Evolutionary conservation across 2,888 invertebrate species (phyloP).

Genomic region (Hypena proboscidalis): DNA sequence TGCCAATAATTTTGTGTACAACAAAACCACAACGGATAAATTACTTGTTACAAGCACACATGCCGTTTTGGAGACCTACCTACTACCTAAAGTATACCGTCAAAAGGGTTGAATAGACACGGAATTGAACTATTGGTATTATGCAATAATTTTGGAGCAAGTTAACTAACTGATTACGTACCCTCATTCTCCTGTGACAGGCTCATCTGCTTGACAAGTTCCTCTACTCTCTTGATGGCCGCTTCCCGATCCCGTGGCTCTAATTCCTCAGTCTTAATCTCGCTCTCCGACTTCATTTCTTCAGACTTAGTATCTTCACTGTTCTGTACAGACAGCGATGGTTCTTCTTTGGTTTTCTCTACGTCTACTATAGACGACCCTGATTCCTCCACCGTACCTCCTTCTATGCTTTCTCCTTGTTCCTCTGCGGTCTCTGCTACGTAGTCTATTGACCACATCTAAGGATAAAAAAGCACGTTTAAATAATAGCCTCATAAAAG

Average conservation of each 20-base stretch:
- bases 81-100: too few species aligned
- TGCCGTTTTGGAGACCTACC: too few species aligned
- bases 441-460: slow-evolving; percentile 99
- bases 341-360: slow-evolving; percentile 54
- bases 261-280: slow-evolving; percentile 56
- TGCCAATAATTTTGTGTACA: too few species aligned
- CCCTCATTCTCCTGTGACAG: slow-evolving; percentile 88
- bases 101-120: too few species aligned
- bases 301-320: slow-evolving; percentile 59
- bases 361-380: slow-evolving; percentile 64
- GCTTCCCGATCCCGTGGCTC: slow-evolving; percentile 68
- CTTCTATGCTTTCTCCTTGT: slow-evolving; percentile 78
- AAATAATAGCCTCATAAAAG: background rate
- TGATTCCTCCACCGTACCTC: slow-evolving; percentile 54
- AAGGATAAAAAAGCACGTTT: slow-evolving; percentile 16
- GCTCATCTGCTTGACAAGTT: slow-evolving; percentile 92
- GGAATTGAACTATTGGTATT: too few species aligned
- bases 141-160: too few species aligned
- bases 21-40: too few species aligned
- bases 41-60: too few species aligned
- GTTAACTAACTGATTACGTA: slow-evolving; percentile 49
- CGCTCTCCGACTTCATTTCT: slow-evolving; percentile 34
- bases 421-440: slow-evolving; percentile 83
- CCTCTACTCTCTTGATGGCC: slow-evolving; percentile 86
- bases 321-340: slow-evolving; percentile 55